Conservation (phyloP, 2,113 vertebrate species). For the human (Homo sapiens) region DNA sequence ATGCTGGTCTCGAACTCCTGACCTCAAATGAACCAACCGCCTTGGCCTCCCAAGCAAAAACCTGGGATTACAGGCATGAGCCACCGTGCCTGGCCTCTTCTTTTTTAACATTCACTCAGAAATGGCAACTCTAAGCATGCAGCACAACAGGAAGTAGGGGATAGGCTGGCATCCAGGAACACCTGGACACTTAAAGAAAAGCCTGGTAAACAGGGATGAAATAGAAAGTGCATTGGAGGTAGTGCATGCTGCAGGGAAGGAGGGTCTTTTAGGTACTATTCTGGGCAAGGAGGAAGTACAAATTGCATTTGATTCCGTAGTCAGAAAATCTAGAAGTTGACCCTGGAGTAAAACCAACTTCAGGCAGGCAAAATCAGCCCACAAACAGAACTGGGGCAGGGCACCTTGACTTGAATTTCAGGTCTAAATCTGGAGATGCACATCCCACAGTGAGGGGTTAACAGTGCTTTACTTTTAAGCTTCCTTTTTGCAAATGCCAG, state of each 20-base stretch:
- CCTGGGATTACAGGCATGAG: too few species aligned
- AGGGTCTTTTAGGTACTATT: neutral
- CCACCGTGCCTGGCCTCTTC: neutral
- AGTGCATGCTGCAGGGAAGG: neutral
- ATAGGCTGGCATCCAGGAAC: neutral
- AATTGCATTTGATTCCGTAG: neutral
- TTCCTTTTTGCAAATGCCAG: neutral
- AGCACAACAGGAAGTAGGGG: neutral
- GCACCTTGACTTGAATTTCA: fast-evolving
- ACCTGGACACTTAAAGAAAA: neutral
- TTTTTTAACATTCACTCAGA: neutral
- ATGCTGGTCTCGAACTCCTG: too few species aligned
- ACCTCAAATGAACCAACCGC: too few species aligned
- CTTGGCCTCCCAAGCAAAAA: too few species aligned
- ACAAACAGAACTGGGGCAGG: neutral
- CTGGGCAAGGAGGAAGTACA: neutral
- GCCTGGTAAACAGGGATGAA: neutral
- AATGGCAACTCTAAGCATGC: neutral
- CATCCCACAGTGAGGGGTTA: neutral
- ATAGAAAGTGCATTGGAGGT: neutral
- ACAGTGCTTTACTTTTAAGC: too few species aligned
- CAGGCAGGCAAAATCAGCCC: neutral
- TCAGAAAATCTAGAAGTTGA: neutral
- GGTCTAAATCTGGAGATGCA: neutral
- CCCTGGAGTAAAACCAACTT: neutral